Evolutionary conservation across 1,140 invertebrate species (phyloP).

Genomic region (Coelopa frigida): DNA sequence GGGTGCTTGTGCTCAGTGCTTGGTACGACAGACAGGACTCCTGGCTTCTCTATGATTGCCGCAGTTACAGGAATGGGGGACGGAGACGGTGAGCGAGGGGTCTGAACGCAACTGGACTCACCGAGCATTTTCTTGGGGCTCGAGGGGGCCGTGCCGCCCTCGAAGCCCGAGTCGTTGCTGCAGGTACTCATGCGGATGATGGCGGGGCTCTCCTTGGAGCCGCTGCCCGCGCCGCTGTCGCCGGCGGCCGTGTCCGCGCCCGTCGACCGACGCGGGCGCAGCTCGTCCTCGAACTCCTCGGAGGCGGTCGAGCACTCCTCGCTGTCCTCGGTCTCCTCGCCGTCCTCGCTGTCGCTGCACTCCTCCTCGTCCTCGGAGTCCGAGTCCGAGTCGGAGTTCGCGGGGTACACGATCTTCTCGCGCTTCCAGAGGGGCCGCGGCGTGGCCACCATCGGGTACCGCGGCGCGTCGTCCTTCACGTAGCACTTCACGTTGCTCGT

Average conservation of each 20-base stretch:
- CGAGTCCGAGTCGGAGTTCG: no score
- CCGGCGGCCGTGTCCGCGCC: neutral
- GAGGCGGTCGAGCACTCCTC: constrained; percentile 31
- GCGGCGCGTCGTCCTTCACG: constrained; percentile 50
- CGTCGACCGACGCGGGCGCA: constrained; percentile 4
- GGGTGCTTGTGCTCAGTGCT: no score
- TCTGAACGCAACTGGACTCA: constrained; percentile 27
- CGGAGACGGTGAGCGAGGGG: no score
- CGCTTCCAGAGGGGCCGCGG: constrained; percentile 52
- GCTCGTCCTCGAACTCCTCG: constrained; percentile 23
- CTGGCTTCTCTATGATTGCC: no score
- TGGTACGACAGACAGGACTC: no score
- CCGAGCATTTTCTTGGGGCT: constrained; percentile 45
- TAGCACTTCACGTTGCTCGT: constrained; percentile 40
- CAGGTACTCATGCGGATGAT: constrained; percentile 45
- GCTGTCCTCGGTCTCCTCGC: constrained; percentile 28
- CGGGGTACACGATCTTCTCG: constrained; percentile 38
- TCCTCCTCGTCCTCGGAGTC: constrained; percentile 32
- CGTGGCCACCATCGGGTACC: constrained; percentile 50
- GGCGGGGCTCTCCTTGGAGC: constrained; percentile 20
- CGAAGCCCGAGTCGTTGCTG: constrained; percentile 45
- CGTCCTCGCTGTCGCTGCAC: constrained; percentile 21
- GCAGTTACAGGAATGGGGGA: no score
- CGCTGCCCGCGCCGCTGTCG: constrained; percentile 10
- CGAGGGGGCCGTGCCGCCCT: constrained; percentile 42